Base-by-base conservation (phyloP, 2,888 invertebrate genomes). In the Mongoloraphidia duomilia region DNA sequence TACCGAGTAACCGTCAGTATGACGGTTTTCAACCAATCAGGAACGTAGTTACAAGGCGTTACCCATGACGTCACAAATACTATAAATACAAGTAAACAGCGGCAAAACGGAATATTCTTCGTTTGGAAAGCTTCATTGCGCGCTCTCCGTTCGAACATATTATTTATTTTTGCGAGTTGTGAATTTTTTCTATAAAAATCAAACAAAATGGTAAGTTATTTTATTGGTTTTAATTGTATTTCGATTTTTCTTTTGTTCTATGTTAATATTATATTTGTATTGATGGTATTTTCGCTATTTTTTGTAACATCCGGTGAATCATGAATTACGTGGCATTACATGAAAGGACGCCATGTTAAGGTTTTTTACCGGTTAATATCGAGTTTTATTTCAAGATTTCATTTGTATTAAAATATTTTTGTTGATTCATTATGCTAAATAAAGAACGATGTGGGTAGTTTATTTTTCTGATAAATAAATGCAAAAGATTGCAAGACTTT, bases 51-150 rank as follows among this genome's bases (percentile, higher is more conserved):
- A 58, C 56, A 60, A 61, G 69, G 75, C 74, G 74, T 74, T 71
- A 66, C 58, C 65, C 66, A 67, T 71, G 70, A 69, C 66, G 65
- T 64, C 65, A 65, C 63, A 57, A 58, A 54, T 44, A 42, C 56
- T 79, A 80, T 81, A 81, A 70, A 80, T 74, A 70, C 63, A 58
- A 61, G 64, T 60, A 63, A 61, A 67, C 66, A 65, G 63, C 65
- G 61, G 63, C 64, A 68, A 70, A 66, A 62, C 57, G 57, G 58
- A 58, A 70, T 71, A 74, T 70, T 70, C 72, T 73, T 74, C 75
- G 79, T 80, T 80, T 74, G 76, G 77, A 72, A 74, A 77, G 73
- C 79, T 76, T 71, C 80, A 76, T 80, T 69, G 72, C 78, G 72
- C 78, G 79, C 76, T 67, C 63, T 66, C 72, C 74, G 69, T 47